Evolutionary conservation across 2,113 vertebrate species (phyloP).

Genomic region (Panthera leo): DNA sequence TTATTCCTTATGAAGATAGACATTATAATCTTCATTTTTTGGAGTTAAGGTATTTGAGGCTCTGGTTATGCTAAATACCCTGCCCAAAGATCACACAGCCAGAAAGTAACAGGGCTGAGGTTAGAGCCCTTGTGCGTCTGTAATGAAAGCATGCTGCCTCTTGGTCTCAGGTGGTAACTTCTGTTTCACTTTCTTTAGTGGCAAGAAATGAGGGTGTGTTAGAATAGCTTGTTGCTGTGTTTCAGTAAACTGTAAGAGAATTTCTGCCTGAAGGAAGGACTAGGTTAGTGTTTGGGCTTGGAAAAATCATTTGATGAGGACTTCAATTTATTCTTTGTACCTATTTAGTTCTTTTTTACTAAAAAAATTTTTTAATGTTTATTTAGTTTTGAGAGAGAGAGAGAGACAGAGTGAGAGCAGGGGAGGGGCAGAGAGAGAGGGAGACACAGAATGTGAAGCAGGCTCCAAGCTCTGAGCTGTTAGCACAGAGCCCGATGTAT

Average conservation of each 20-base stretch:
- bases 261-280: neutral
- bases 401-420: too few relatives aligned
- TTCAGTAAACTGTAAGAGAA: neutral
- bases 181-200: neutral
- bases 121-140: neutral
- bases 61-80: neutral
- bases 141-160: neutral
- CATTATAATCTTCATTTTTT: constrained; percentile 38
- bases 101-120: neutral
- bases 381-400: too few relatives aligned
- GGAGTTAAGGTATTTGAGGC: neutral
- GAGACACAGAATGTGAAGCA: too few relatives aligned
- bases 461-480: too few relatives aligned
- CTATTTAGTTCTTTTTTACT: neutral
- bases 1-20: constrained; percentile 33
- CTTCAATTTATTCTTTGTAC: constrained; percentile 23
- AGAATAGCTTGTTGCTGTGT: neutral
- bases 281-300: constrained; percentile 8
- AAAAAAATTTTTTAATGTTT: too few relatives aligned
- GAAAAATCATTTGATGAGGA: neutral
- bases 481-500: too few relatives aligned
- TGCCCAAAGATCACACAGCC: neutral
- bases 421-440: too few relatives aligned
- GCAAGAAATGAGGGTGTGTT: neutral
- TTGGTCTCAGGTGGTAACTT: neutral